These are phyloP conservation scores for Brachycybe producta DNA, from an alignment of 2,888 invertebrate species.

Conservation along the genomic window DNA sequence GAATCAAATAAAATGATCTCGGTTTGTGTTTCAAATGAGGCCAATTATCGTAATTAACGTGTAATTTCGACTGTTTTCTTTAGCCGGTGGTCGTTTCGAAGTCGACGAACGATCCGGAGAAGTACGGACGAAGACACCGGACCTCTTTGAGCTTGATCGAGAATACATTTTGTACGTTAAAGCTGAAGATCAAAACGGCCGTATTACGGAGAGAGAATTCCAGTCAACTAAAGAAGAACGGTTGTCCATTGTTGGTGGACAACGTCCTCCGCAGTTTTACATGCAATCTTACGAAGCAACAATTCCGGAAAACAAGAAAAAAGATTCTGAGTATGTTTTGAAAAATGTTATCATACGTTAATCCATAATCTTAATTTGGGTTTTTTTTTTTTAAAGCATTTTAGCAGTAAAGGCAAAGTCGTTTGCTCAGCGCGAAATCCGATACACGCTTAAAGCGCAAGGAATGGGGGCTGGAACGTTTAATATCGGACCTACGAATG, in stretches of 20 bases:
- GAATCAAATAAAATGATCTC: too few relatives aligned
- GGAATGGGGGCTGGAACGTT: slow-evolving; percentile 93
- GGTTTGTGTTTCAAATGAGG: too few relatives aligned
- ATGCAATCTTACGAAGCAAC: slow-evolving; percentile 88
- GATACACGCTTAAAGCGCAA: slow-evolving; percentile 88
- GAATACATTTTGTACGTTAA: slow-evolving; percentile 92
- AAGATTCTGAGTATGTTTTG: slow-evolving; percentile 74
- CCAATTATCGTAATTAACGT: not conserved
- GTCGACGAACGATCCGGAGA: slow-evolving; percentile 85
- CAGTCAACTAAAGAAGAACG: slow-evolving; percentile 85
- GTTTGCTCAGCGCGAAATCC: slow-evolving; percentile 89
- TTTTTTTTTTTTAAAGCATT: slow-evolving; percentile 48
- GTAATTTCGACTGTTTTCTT: slow-evolving; percentile 19
- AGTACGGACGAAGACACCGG: slow-evolving; percentile 77
- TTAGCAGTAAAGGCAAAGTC: slow-evolving; percentile 95
- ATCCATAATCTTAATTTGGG: not conserved
- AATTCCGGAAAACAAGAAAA: slow-evolving; percentile 92
- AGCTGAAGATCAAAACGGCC: slow-evolving; percentile 88
- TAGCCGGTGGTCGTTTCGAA: slow-evolving; percentile 57
- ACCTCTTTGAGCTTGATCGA: slow-evolving; percentile 86
- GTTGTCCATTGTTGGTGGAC: slow-evolving; percentile 90
- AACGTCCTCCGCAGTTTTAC: slow-evolving; percentile 94
- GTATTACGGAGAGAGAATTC: slow-evolving; percentile 75
- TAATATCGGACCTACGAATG: slow-evolving; percentile 85
- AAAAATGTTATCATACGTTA: not conserved